Evolutionary conservation across 2,797 vertebrate genomes (phyloP).

Genomic region (Manis pentadactyla): DNA sequence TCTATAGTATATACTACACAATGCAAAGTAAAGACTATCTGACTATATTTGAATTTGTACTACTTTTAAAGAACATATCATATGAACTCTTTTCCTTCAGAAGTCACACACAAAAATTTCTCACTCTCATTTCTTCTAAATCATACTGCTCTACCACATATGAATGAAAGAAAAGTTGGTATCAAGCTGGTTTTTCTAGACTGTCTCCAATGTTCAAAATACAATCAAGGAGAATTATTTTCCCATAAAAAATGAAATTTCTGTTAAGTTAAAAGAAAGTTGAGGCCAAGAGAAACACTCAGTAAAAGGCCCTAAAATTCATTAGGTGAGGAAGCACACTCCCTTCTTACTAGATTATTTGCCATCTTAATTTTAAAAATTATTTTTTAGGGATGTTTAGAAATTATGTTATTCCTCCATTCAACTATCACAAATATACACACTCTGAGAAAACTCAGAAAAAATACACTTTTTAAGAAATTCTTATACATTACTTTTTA

Average conservation of each 20-base stretch:
- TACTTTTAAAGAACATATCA: conserved; percentile 29
- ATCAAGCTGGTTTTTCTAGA: not conserved
- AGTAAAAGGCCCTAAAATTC: not conserved
- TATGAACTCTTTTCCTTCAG: not conserved
- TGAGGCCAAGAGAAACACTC: conserved; percentile 9
- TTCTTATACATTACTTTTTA: not conserved
- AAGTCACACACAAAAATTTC: not conserved
- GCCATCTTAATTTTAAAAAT: not conserved
- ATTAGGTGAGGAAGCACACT: not conserved
- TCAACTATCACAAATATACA: conserved; percentile 36
- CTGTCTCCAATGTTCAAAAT: conserved; percentile 36
- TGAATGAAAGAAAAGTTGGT: conserved; percentile 35
- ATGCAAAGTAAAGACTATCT: conserved; percentile 4
- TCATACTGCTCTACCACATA: not conserved
- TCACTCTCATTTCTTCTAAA: conserved; percentile 24
- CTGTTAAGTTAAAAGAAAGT: conserved; percentile 10
- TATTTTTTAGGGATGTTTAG: not conserved
- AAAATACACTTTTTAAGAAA: conserved; percentile 19
- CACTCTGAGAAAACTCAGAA: not conserved
- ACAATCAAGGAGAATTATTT: conserved; percentile 22
- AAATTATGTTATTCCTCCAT: not conserved
- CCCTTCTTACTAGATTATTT: not conserved
- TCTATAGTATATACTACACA: not conserved
- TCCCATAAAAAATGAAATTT: conserved; percentile 46
- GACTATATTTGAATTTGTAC: not conserved